Percentiles rank a stretch among this genome's conserved stretches.
Evolutionary conservation across 2,113 vertebrate species (phyloP).

Genomic region (Apeltes quadracus): DNA sequence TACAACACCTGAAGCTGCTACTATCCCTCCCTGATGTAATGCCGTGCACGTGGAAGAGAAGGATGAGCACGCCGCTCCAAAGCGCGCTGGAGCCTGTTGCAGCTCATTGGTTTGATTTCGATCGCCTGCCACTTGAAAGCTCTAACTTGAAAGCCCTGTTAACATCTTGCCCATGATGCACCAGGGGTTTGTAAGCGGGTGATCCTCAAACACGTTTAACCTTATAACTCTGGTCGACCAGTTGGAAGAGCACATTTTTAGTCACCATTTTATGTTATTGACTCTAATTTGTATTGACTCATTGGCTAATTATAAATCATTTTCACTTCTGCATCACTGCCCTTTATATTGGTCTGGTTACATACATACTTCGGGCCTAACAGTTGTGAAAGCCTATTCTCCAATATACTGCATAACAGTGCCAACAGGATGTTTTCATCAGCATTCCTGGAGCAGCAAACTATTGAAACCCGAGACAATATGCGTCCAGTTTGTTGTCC

Average conservation of each 20-base stretch:
- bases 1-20: background rate
- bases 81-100: background rate
- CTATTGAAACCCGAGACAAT: slow-evolving; percentile 50
- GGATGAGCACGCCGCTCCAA: background rate
- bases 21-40: background rate
- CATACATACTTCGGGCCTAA: background rate
- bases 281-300: too few species aligned
- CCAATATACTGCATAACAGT: slow-evolving; percentile 9
- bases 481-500: slow-evolving; percentile 37
- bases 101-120: background rate
- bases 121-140: background rate
- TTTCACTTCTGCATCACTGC: too few species aligned
- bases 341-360: background rate
- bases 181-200: background rate
- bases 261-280: too few species aligned
- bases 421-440: slow-evolving; percentile 49
- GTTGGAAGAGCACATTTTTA: too few species aligned
- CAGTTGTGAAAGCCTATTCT: background rate
- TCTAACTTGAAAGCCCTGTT: background rate
- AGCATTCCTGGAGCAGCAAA: slow-evolving; percentile 32
- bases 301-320: too few species aligned
- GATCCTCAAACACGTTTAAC: background rate
- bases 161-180: background rate
- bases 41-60: background rate
- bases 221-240: too few species aligned